phyloP scores from a whole-genome alignment of 2,888 invertebrate species.

The Pseudococcus jackbeardsleyi region DNA sequence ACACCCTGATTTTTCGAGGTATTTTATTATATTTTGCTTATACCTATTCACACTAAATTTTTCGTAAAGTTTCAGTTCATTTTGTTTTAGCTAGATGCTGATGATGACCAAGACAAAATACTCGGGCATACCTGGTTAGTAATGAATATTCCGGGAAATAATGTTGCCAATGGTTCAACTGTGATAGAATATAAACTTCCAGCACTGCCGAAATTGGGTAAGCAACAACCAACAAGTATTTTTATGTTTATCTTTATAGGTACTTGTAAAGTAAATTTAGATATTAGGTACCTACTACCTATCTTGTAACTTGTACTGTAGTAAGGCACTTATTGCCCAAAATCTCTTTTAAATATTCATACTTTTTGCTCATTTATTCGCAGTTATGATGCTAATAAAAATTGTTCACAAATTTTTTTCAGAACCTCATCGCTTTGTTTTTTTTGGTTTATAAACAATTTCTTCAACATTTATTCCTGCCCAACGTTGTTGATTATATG shows the following conservation, averaged over 20 bases:
- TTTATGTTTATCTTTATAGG: too few relatives aligned
- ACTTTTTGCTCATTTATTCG: not conserved
- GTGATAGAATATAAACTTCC: not conserved
- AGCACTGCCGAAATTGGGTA: not conserved
- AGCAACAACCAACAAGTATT: not conserved
- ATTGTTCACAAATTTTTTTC: not conserved
- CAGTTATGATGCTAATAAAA: too few relatives aligned
- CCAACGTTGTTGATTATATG: not conserved
- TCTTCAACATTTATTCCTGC: not conserved
- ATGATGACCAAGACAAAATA: not conserved
- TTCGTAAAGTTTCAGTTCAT: not conserved
- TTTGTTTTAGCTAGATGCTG: not conserved
- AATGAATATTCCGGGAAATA: not conserved
- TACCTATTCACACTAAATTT: not conserved
- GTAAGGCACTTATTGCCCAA: too few relatives aligned
- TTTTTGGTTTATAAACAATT: not conserved
- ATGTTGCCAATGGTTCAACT: not conserved
- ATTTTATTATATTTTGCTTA: not conserved
- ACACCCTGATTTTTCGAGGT: slow-evolving; percentile 9
- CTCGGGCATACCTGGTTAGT: not conserved
- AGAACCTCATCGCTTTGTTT: not conserved
- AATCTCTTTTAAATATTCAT: not conserved
- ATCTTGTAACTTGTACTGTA: too few relatives aligned
- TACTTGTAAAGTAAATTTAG: too few relatives aligned
- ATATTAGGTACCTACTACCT: too few relatives aligned